Evolutionary conservation across 2,113 vertebrate genomes (phyloP), one percentile per base, ranked within the genome.

Genomic region (Anolis carolinensis): DNA sequence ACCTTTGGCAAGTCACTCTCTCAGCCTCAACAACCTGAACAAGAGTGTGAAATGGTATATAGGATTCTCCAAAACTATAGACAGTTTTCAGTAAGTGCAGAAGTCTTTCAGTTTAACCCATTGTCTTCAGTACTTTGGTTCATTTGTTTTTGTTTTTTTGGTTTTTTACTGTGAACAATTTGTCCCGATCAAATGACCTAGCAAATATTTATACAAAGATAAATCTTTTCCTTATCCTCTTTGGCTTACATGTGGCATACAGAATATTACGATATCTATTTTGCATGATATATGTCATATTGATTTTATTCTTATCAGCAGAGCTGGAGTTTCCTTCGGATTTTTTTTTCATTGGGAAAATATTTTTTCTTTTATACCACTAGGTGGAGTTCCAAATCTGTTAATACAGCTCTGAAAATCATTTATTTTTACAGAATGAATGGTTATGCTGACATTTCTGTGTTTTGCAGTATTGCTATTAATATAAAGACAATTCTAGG

Each of bases 321-420:
- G 21, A 48, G 10, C 25, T 62, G 5, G 36, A 50, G 10, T 21
- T 27, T 21, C 59, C 13, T 23, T 32, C 36, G 67, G 21, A 1
- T 68, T 34, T 63, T 36, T 23, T 34, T 25, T 74, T 44, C 36
- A 8, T 7, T 44, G 25, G 72, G 25, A 65, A 68, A 68, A 30
- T 68, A 68, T 68, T 25, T 76, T 67, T 10, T 32, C 5, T 73
- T 0, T 70, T 81, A 44, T 63, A 14, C 78, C 85, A 86, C 79
- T 80, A 86, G 85, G 75, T 74, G 85, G 85, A 65, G 70, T 67
- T 11, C 71, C 65, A 75, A 81, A 71, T 52, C 85, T 71, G 2
- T 67, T 59, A 50, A 25, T 75, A 16, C 44, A 67, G 9, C 30
- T 5, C 21, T 52, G 55, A 30, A 50, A 74, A 8, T 48, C 25